Base-by-base conservation (phyloP, 2,797 vertebrate species). In the Amphiprion clarkii region DNA sequence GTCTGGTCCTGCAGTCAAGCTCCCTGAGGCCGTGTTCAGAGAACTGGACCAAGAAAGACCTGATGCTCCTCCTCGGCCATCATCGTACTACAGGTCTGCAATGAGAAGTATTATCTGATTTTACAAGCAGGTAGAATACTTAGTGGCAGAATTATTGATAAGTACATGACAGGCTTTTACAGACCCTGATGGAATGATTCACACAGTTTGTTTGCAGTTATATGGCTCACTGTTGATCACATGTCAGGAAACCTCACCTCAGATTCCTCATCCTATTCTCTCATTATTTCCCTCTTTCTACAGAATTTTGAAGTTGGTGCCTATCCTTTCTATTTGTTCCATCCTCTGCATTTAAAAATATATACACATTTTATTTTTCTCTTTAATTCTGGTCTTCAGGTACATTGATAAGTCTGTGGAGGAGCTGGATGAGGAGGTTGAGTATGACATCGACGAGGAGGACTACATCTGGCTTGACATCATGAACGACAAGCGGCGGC, bases 401-500 rank as follows among this genome's bases (percentile, higher is more conserved):
- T 99, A 99, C 93, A 99, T 99, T 0, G 98, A 99, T 90, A 99
- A 99, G 88, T 99, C 98, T 0, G 96, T 97, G 2, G 98, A 99
- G 82, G 98, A 99, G 92, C 94, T 99, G 89, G 98, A 99, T 16
- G 98, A 99, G 81, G 98, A 99, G 84, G 98, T 99, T 6, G 98
- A 99, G 89, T 99, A 99, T 0, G 98, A 99, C 89, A 99, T 99
- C 71, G 98, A 99, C 0, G 98, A 99, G 87, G 98, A 99, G 85
- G 98, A 99, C 89, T 99, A 98, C 88, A 99, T 99, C 92, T 99
- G 98, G 98, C 95, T 99, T 55, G 98, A 98, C 91, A 99, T 99
- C 89, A 99, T 99, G 98, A 99, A 99, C 0, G 98, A 99, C 91
- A 96, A 97, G 53, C 95, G 98, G 72, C 97, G 97, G 87, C 96